Percentiles rank a stretch among this genome's conserved stretches.
Evolutionary conservation across 2,888 invertebrate genomes (phyloP).

Genomic region (Lucinisca nassula): DNA sequence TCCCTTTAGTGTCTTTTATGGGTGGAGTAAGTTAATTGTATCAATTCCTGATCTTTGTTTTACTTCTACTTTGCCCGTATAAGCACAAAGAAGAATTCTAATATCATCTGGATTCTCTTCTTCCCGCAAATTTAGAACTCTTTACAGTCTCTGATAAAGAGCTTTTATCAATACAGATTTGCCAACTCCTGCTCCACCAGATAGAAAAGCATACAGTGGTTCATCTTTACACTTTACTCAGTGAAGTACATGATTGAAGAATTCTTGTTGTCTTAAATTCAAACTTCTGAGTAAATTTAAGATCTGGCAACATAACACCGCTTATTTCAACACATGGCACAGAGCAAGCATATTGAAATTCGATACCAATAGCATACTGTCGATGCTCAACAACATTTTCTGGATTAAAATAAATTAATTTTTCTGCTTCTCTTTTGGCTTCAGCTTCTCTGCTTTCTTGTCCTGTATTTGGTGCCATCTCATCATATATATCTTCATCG

Average conservation of each 20-base stretch:
- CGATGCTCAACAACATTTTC: not conserved
- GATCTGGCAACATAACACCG: constrained; percentile 16
- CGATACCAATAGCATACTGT: not conserved
- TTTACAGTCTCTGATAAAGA: too few species aligned
- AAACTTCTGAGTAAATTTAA: constrained; percentile 8
- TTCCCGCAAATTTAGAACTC: not conserved
- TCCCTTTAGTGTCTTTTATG: too few species aligned
- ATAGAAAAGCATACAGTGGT: constrained; percentile 20
- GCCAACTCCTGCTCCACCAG: constrained; percentile 54
- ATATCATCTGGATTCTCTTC: constrained; percentile 24
- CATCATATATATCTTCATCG: constrained; percentile 24
- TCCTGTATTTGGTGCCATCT: constrained; percentile 40
- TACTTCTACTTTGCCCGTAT: constrained; percentile 49
- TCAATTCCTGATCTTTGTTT: too few species aligned
- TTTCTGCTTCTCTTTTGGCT: not conserved
- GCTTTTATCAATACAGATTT: constrained; percentile 27
- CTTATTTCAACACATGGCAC: not conserved
- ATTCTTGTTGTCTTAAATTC: constrained; percentile 34
- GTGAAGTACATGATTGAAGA: constrained; percentile 36
- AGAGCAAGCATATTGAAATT: not conserved
- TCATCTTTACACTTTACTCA: constrained; percentile 7
- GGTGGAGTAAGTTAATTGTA: too few species aligned
- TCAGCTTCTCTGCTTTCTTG: constrained; percentile 36
- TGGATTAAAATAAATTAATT: not conserved
- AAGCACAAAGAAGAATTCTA: constrained; percentile 19